phyloP scores from a whole-genome alignment of 2,888 invertebrate genomes.

The Lepidocyrtoides sp. region DNA sequence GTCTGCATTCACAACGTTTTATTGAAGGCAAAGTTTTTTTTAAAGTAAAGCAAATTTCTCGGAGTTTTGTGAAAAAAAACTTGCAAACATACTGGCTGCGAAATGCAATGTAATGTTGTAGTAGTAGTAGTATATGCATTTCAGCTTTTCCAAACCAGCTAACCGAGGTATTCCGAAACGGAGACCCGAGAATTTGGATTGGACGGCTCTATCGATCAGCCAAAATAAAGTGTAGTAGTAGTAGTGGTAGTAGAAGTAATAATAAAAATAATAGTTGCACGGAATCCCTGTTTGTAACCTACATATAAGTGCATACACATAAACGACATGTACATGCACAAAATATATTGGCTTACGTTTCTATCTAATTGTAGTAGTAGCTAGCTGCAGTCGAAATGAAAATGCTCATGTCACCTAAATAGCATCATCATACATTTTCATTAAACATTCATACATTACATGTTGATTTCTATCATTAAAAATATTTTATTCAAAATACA shows the following conservation, averaged over 20 bases:
- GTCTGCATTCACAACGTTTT: not conserved
- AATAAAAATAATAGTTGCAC: conserved; percentile 46
- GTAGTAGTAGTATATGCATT: not conserved
- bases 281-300: not conserved
- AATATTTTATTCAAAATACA: too few species aligned
- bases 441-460: too few species aligned
- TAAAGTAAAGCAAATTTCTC: not conserved
- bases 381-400: too few species aligned
- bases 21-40: conserved; percentile 16
- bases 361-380: too few species aligned
- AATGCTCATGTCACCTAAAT: too few species aligned
- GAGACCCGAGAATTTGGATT: conserved; percentile 71
- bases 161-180: conserved; percentile 68
- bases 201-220: conserved; percentile 79
- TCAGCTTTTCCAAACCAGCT: not conserved
- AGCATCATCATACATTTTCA: too few species aligned
- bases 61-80: not conserved
- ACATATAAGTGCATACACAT: too few species aligned
- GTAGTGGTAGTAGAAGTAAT: too few species aligned
- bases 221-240: conserved; percentile 70
- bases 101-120: not conserved
- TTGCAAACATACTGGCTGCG: conserved; percentile 5
- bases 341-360: too few species aligned
- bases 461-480: too few species aligned
- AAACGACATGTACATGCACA: not conserved